Evolutionary conservation across 2,797 vertebrate genomes (phyloP), one percentile per base, ranked within the genome.

Genomic region (Thunnus albacares): DNA sequence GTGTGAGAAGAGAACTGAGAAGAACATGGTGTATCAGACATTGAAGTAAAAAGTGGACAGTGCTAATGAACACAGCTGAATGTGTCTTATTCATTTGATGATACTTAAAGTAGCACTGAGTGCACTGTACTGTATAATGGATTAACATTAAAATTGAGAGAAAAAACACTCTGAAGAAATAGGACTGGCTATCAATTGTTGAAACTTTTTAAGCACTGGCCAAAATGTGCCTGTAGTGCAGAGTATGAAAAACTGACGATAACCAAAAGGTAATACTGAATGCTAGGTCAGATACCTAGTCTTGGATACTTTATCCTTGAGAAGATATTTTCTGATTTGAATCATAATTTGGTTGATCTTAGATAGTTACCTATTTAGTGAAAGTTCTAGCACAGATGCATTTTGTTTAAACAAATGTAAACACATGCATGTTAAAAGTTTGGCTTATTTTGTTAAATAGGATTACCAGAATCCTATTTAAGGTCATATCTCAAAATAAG

Each of bases 1-100:
- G 68, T 75, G 52, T 45, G 41, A 11, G 1, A 53, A 80, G 58
- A 56, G 49, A 75, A 49, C 55, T 64, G 79, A 83, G 81, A 60
- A 60, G 75, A 86, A 68, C 70, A 78, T 77, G 57, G 59, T 62
- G 30, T 69, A 70, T 60, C 61, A 77, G 72, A 79, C 35, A 74
- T 73, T 69, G 38, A 89, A 78, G 60, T 63, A 24, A 56, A 72
- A 75, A 52, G 70, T 70, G 47, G 41, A 79, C 51, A 57, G 30
- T 55, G 51, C n/a, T 77, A 64, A 82, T 69, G 60, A 80, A 79
- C 55, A 70, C 28, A 22, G 55, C 71, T 79, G 82, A 76, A 69
- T 15, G 80, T 15, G 51, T 53, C 74, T 64, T 83, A 81, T 80
- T 84, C 49, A 79, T 80, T 81, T 78, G 66, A 83, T 81, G 83